Conservation (phyloP, 2,113 vertebrate genomes). For the Epinephelus lanceolatus region DNA sequence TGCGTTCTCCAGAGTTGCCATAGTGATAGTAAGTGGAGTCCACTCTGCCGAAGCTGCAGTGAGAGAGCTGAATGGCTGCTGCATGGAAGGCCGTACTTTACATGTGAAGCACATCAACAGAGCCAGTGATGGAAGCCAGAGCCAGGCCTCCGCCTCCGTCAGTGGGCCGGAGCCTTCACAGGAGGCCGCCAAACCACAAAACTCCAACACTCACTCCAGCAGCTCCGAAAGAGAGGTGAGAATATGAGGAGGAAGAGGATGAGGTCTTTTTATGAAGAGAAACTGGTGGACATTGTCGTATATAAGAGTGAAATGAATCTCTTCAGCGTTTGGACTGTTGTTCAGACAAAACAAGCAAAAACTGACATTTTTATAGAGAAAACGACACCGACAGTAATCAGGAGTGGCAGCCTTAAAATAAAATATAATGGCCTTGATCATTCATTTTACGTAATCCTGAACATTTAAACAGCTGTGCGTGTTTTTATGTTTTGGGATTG, state of each 20-base stretch:
- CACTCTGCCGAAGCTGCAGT: constrained; percentile 56
- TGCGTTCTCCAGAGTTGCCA: constrained; percentile 61
- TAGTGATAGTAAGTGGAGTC: constrained; percentile 58
- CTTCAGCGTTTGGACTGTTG: no score
- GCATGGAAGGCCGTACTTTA: constrained; percentile 44
- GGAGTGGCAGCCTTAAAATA: neutral
- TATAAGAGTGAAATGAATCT: neutral
- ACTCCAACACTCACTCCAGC: neutral
- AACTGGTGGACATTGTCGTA: neutral
- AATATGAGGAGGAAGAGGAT: neutral
- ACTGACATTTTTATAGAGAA: neutral
- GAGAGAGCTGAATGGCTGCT: constrained; percentile 61
- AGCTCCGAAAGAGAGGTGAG: constrained; percentile 22
- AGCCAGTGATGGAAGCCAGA: neutral
- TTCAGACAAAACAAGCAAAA: no score
- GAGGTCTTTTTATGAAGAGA: neutral
- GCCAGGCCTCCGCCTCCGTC: constrained; percentile 1
- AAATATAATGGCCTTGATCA: neutral
- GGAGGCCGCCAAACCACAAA: neutral
- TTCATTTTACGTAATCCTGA: neutral
- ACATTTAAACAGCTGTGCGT: neutral
- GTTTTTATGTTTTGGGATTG: neutral
- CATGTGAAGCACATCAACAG: constrained; percentile 56
- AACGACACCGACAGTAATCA: neutral
- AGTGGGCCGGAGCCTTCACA: neutral